These are phyloP conservation scores for Mystacornis crossleyi DNA, from an alignment of 2,113 vertebrate genomes.

Conservation along the genomic window DNA sequence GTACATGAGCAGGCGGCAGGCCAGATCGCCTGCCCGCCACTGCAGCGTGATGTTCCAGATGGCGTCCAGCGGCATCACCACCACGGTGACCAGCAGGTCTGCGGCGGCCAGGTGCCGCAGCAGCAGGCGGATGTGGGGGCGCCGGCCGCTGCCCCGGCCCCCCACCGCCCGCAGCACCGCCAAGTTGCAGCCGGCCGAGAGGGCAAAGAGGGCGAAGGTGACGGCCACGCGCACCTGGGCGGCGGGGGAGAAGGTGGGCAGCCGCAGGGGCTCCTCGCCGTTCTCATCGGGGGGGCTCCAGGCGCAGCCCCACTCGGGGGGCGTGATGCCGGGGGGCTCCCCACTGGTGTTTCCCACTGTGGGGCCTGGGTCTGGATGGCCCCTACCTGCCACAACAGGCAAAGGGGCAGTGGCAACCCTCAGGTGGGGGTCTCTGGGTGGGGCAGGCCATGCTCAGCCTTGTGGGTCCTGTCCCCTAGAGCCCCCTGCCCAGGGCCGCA, in stretches of 20 bases:
- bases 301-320: background rate
- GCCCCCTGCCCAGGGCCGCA: background rate
- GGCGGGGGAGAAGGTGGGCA: constrained; percentile 85
- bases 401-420: background rate
- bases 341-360: background rate
- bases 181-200: constrained; percentile 80
- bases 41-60: constrained; percentile 88
- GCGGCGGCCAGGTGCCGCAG: constrained; percentile 84
- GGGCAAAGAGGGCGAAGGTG: constrained; percentile 78
- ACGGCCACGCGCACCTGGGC: constrained; percentile 83
- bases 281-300: background rate
- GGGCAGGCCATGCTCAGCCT: fast-evolving
- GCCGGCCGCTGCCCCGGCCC: constrained; percentile 55
- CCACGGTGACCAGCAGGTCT: constrained; percentile 83
- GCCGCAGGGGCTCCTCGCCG: background rate
- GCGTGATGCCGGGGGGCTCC: background rate
- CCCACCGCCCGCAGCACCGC: constrained; percentile 77
- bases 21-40: constrained; percentile 82
- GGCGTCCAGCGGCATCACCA: constrained; percentile 88
- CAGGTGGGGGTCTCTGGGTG: background rate
- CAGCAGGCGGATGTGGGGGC: constrained; percentile 82
- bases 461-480: background rate
- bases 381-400: background rate
- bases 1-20: constrained; percentile 87
- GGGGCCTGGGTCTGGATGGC: fast-evolving